phyloP scores from a whole-genome alignment of 2,113 vertebrate genomes.

The Cololabis saira region DNA sequence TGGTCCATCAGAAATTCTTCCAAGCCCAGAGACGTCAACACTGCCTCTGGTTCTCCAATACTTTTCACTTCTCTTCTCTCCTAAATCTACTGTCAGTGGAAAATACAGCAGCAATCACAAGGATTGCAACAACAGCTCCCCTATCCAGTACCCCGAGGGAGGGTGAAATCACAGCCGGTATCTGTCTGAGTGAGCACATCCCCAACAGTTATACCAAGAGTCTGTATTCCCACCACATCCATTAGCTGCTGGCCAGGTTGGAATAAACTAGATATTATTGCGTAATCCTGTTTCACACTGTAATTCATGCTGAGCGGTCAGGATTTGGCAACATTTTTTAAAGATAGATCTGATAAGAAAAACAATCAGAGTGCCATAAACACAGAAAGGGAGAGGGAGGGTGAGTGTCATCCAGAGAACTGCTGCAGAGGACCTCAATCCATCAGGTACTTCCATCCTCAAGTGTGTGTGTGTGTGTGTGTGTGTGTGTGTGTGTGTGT shows the following conservation, averaged over 20 bases:
- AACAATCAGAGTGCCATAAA: conserved; percentile 45
- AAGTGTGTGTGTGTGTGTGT: too few species aligned
- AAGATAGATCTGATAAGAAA: conserved; percentile 47
- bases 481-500: conserved; percentile 19
- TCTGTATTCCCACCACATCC: conserved; percentile 62
- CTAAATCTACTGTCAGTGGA: conserved; percentile 24
- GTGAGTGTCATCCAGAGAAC: neutral
- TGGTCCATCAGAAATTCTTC: too few species aligned
- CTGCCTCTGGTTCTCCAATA: conserved; percentile 1
- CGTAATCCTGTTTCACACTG: conserved; percentile 50
- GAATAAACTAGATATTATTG: conserved; percentile 44
- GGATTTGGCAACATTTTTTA: conserved; percentile 48
- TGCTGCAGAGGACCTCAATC: conserved; percentile 16
- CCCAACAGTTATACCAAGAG: conserved; percentile 18
- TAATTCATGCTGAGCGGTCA: conserved; percentile 62
- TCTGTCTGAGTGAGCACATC: conserved; percentile 41
- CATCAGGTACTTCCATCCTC: conserved; percentile 52
- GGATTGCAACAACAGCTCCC: conserved; percentile 63
- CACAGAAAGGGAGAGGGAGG: conserved; percentile 29
- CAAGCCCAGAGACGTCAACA: too few species aligned
- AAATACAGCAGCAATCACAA: conserved; percentile 47
- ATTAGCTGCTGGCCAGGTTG: conserved; percentile 36
- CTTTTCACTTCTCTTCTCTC: conserved; percentile 1
- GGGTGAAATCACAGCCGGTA: conserved; percentile 53
- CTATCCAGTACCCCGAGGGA: conserved; percentile 56